These are phyloP conservation scores for Saccostrea echinata DNA, from an alignment of 1,140 invertebrate species.

Conservation along the genomic window DNA sequence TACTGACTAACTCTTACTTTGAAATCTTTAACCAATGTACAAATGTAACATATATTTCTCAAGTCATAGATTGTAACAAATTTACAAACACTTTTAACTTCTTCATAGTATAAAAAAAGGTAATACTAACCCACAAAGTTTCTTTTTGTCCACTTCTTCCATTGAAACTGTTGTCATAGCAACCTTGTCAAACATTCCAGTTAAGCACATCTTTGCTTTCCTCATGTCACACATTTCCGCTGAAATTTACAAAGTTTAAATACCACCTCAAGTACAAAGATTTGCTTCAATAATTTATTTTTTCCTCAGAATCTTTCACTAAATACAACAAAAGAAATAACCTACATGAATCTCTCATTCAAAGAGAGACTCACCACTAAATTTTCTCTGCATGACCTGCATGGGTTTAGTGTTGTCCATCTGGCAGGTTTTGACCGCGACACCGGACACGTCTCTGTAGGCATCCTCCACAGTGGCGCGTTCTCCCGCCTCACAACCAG, in stretches of 20 bases:
- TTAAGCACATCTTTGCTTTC: conserved; percentile 17
- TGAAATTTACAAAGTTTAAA: neutral
- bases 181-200: conserved; percentile 20
- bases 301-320: no score
- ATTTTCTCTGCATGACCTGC: neutral
- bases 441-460: neutral
- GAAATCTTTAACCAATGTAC: no score
- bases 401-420: neutral
- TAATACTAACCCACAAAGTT: conserved; percentile 1
- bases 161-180: conserved; percentile 15
- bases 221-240: conserved; percentile 4
- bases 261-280: no score
- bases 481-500: neutral
- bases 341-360: no score
- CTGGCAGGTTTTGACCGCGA: neutral
- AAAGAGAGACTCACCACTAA: neutral
- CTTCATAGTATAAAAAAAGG: neutral
- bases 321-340: no score
- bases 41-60: no score
- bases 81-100: no score
- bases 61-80: no score
- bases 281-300: no score
- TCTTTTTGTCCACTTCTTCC: neutral
- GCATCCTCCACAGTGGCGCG: conserved; percentile 1
- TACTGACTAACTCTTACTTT: no score